These are phyloP conservation scores for Melanerpes aurifrons DNA, from an alignment of 2,113 vertebrate genomes.

Conservation along the genomic window DNA sequence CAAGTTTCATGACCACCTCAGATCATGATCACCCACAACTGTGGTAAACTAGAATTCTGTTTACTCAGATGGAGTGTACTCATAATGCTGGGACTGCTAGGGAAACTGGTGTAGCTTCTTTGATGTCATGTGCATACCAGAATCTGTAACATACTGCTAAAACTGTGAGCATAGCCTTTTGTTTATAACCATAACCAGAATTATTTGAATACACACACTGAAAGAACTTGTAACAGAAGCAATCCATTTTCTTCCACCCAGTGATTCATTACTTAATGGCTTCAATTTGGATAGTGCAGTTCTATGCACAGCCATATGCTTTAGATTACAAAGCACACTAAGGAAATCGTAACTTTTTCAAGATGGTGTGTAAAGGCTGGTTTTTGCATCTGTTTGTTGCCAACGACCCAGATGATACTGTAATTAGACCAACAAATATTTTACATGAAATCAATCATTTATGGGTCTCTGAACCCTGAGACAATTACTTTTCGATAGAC, in stretches of 20 bases:
- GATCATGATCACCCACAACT: slow-evolving; percentile 70
- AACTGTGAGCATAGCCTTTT: slow-evolving; percentile 71
- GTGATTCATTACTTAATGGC: slow-evolving; percentile 79
- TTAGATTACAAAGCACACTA: slow-evolving; percentile 84
- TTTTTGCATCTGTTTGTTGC: slow-evolving; percentile 85
- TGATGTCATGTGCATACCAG: slow-evolving; percentile 92
- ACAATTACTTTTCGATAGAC: slow-evolving; percentile 71
- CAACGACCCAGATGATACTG: slow-evolving; percentile 83
- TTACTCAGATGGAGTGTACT: slow-evolving; percentile 86
- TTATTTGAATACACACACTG: slow-evolving; percentile 77
- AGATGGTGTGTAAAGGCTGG: slow-evolving; percentile 79
- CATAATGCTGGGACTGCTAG: slow-evolving; percentile 81
- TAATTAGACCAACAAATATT: slow-evolving; percentile 88
- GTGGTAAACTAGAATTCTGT: slow-evolving; percentile 79
- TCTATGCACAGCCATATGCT: slow-evolving; percentile 82
- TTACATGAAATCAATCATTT: slow-evolving; percentile 88
- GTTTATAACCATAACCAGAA: slow-evolving; percentile 82
- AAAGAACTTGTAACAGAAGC: slow-evolving; percentile 75
- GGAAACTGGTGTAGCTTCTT: slow-evolving; percentile 84
- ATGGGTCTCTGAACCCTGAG: slow-evolving; percentile 75
- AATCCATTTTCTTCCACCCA: slow-evolving; percentile 74
- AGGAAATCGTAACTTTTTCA: slow-evolving; percentile 80
- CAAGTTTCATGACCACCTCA: slow-evolving; percentile 77
- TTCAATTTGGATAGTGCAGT: slow-evolving; percentile 79
- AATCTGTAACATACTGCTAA: slow-evolving; percentile 73